Evolutionary conservation across 2,797 vertebrate genomes (phyloP), one percentile per base, ranked within the genome.

Genomic region (Cossypha dichroa): DNA sequence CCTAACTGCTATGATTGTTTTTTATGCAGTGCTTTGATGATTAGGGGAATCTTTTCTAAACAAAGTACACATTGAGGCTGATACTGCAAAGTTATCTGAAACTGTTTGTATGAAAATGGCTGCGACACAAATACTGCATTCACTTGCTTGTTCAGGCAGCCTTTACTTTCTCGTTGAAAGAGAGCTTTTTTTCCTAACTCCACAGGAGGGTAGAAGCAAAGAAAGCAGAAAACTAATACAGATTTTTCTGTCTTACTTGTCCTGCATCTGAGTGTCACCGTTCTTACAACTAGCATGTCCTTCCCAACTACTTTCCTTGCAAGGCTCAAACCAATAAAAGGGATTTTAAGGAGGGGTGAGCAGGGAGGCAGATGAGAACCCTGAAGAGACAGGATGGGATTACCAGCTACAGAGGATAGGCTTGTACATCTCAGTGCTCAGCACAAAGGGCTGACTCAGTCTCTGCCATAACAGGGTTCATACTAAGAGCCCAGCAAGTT

Each of bases 11-110:
- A 2, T 13, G 52, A 94, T 89, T 96, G 85, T 91, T 88, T 82
- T 78, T 79, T 56, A 31, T 55, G 33, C 51, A 95, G 54, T 64
- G 51, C 73, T 94, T 93, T 93, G 93, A 88, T 93, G 79, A 91
- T 93, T 75, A 84, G 73, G 41, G 46, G 63, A 83, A 54, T 80
- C 73, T 78, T 92, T 77, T 77, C 73, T 36, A 33, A 91, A 97
- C 93, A 92, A 91, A 93, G 75, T 89, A 64, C 78, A 72, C 87
- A 93, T 94, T 96, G 79, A 95, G 66, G 19, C 41, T 77, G 75
- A 91, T 91, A 80, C 29, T 83, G 89, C 45, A 43, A 74, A 91
- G 34, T 87, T 96, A 49, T 94, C 75, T 94, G 91, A 43, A 91
- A 63, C 52, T 70, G 63, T 84, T 90, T 92, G 46, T 87, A 52